These are phyloP conservation scores for Cinara cedri DNA, from an alignment of 2,888 invertebrate genomes.

Conservation along the genomic window DNA sequence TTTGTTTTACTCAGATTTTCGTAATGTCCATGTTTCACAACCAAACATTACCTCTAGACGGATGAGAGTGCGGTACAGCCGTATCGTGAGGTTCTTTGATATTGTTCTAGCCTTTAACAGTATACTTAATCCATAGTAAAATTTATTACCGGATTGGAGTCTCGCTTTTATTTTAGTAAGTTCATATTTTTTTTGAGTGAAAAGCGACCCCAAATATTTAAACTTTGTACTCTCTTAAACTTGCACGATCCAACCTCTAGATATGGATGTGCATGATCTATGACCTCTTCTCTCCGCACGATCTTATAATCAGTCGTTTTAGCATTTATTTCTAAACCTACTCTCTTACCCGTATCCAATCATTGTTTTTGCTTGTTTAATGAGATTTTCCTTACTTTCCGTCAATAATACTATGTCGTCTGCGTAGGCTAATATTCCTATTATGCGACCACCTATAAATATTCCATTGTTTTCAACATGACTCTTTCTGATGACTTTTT, in stretches of 20 bases:
- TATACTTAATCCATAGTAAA: background rate
- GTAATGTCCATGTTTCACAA: background rate
- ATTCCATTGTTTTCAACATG: too few relatives aligned
- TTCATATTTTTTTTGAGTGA: background rate
- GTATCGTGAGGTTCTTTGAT: slow-evolving; percentile 11
- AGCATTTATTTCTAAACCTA: background rate
- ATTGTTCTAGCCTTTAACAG: background rate
- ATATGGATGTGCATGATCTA: too few relatives aligned
- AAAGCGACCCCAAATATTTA: too few relatives aligned
- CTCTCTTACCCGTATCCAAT: too few relatives aligned
- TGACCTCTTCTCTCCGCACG: background rate
- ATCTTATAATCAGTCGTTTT: background rate
- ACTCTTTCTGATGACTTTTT: too few relatives aligned
- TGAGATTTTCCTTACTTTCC: too few relatives aligned
- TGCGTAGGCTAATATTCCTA: too few relatives aligned
- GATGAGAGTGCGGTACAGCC: background rate
- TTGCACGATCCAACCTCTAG: too few relatives aligned
- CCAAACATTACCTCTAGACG: background rate
- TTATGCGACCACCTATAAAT: too few relatives aligned
- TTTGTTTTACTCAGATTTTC: slow-evolving; percentile 9
- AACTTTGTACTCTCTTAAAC: too few relatives aligned
- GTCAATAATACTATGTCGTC: too few relatives aligned
- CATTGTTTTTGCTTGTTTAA: too few relatives aligned
- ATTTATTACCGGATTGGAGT: slow-evolving; percentile 5
- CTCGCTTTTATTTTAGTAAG: background rate